Conservation (phyloP, 1,140 invertebrate genomes). For the Sipha flava region DNA sequence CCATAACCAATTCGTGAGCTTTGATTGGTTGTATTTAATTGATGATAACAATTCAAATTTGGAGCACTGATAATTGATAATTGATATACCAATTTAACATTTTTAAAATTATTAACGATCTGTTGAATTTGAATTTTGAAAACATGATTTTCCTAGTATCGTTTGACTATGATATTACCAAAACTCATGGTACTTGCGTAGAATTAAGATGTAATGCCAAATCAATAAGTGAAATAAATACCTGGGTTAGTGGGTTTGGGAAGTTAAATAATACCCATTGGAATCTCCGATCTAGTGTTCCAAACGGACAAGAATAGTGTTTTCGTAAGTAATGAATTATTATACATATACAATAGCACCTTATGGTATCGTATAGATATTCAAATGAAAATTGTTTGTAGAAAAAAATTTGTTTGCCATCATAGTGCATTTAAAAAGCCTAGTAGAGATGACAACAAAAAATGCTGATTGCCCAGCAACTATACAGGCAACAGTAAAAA, state of each 20-base stretch:
- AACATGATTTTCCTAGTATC: not conserved
- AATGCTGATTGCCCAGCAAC: not conserved
- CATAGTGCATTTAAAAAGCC: not conserved
- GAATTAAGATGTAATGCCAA: no score
- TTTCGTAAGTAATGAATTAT: not conserved
- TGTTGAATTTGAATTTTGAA: not conserved
- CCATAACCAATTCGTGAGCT: no score
- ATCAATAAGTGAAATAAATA: no score
- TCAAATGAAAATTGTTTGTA: not conserved
- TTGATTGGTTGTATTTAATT: no score
- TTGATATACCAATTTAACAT: no score
- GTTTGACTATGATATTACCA: not conserved
- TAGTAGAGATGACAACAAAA: not conserved
- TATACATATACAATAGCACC: not conserved
- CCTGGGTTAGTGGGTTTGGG: no score
- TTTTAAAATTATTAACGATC: not conserved
- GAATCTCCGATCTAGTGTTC: no score
- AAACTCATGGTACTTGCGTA: no score
- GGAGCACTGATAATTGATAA: no score
- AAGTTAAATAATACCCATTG: no score
- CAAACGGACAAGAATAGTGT: no score
- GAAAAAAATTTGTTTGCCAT: not conserved
- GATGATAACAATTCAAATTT: no score
- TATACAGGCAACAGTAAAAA: not conserved
- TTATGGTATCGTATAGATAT: not conserved